These are phyloP conservation scores for Thermophis baileyi DNA, from an alignment of 2,113 vertebrate genomes.

Conservation along the genomic window DNA sequence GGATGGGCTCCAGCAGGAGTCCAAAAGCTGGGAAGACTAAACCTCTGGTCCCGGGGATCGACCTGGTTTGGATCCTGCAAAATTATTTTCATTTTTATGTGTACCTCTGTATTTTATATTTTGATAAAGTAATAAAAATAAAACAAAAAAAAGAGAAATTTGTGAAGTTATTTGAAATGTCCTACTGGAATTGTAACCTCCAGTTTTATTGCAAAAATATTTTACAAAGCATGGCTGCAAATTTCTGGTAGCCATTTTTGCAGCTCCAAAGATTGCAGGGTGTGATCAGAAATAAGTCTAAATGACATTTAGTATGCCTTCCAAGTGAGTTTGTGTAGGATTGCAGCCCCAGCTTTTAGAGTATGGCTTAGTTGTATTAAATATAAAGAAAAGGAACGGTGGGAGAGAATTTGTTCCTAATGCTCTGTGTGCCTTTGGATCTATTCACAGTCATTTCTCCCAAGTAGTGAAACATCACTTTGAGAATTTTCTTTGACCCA, in stretches of 20 bases:
- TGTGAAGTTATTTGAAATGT: neutral
- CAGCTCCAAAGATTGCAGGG: neutral
- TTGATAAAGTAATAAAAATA: neutral
- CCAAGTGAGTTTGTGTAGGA: neutral
- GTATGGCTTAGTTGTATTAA: neutral
- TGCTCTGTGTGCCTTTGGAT: constrained; percentile 34
- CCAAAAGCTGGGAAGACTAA: neutral
- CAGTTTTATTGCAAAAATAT: neutral
- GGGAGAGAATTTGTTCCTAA: neutral
- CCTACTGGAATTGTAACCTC: neutral
- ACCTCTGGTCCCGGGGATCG: neutral
- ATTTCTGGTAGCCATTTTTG: constrained; percentile 9
- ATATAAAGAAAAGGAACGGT: neutral
- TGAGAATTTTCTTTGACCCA: constrained; percentile 46
- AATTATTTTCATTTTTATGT: neutral
- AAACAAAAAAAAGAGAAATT: neutral
- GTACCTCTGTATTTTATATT: neutral
- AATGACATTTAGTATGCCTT: neutral
- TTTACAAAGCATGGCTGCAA: neutral
- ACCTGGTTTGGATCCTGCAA: neutral
- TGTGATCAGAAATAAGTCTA: neutral
- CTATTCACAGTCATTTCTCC: constrained; percentile 22
- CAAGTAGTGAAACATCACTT: constrained; percentile 30
- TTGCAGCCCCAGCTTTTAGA: neutral
- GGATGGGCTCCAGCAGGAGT: neutral